Evolutionary conservation across 2,797 vertebrate species (phyloP), one percentile per base, ranked within the genome.

Genomic region (Chiroxiphia lanceolata): DNA sequence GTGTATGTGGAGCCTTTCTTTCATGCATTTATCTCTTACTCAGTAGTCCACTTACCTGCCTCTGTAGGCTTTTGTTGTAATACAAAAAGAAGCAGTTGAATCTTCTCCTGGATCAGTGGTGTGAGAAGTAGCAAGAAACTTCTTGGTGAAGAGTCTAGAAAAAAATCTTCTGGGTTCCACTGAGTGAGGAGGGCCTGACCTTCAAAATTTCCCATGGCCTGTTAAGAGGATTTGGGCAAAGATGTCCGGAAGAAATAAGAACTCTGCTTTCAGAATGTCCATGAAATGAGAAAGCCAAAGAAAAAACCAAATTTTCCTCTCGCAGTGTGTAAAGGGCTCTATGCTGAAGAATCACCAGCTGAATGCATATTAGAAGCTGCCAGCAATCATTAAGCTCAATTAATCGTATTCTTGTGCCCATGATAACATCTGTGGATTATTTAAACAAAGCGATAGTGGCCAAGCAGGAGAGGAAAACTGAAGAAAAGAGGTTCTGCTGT

Each of bases 371-470:
- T 67, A 88, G 82, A 85, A 85, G 77, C 79, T 0, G 15, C 74
- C 45, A 56, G 56, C 75, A 87, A 82, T 86, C 77, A 67, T 83
- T 95, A 93, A 95, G 42, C 84, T 93, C 83, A 87, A 92, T 97
- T 94, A 96, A 85, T 94, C 71, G 74, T 92, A 86, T 96, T 96
- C 90, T 88, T 64, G 82, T 92, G 88, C 76, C 83, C 63, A 67
- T 10, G 40, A 82, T 93, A 96, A 83, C 83, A 92, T 94, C 91
- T 95, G 89, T 85, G 90, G 92, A 88, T 92, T 94, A 92, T 93
- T 95, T 90, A 95, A 96, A 93, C 79, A 95, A 90, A 94, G 83
- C 27, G 5, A 38, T 89, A 71, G 76, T 88, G 71, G 60, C 78
- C 76, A 92, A 93, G 72, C 48, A 80, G 56, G 70, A 89, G 87